Conservation (phyloP, 1,140 invertebrate genomes). For the Odontomachus brunneus region DNA sequence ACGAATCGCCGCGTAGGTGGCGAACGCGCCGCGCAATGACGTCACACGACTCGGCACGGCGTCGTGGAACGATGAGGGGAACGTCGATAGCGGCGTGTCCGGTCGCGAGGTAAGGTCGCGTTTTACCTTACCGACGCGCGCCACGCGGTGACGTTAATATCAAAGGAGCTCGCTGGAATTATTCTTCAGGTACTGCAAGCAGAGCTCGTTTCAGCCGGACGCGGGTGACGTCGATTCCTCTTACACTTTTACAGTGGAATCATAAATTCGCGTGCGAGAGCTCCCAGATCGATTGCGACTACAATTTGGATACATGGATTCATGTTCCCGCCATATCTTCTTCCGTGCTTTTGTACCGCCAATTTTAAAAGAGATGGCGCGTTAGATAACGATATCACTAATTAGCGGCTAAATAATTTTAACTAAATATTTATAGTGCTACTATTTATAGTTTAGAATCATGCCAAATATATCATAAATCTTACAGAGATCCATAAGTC, state of each 20-base stretch:
- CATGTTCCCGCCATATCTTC: too few relatives aligned
- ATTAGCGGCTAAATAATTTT: too few relatives aligned
- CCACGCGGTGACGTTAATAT: neutral
- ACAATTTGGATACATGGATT: neutral
- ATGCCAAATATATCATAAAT: too few relatives aligned
- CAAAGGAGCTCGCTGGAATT: neutral
- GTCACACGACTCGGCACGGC: conserved; percentile 13
- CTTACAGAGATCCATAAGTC: too few relatives aligned
- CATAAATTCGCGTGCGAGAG: too few relatives aligned
- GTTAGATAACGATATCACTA: too few relatives aligned
- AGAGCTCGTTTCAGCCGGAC: conserved; percentile 3
- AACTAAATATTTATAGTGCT: too few relatives aligned
- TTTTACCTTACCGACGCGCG: conserved; percentile 60
- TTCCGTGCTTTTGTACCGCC: too few relatives aligned
- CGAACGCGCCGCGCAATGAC: conserved; percentile 37
- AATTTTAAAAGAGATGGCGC: too few relatives aligned
- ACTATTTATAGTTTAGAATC: too few relatives aligned
- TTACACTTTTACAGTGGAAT: conserved; percentile 5
- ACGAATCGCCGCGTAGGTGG: conserved; percentile 31
- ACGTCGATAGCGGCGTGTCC: conserved; percentile 1
- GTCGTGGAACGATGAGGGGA: neutral
- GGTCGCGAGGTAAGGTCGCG: neutral
- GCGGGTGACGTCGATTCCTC: conserved; percentile 30
- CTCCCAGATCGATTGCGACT: neutral
- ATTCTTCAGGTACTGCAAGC: neutral